Conservation (phyloP, 2,797 vertebrate species). For the Mastacembelus armatus region DNA sequence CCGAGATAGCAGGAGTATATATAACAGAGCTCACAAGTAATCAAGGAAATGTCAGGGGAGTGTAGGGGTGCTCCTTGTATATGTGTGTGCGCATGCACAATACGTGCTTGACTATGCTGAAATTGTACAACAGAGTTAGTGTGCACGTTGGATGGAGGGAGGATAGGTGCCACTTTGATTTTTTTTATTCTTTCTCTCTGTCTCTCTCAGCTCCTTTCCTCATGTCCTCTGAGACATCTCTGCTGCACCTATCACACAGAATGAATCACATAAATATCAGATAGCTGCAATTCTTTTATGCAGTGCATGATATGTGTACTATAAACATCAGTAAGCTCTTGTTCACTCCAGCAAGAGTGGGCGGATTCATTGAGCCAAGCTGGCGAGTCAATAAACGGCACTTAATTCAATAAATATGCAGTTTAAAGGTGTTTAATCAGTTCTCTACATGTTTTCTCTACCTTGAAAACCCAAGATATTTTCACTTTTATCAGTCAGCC, state of each 20-base stretch:
- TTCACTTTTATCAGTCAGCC: neutral
- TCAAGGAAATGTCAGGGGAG: neutral
- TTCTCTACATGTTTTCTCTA: neutral
- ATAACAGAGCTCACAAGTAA: slow-evolving; percentile 4
- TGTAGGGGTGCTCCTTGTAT: neutral
- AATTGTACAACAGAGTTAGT: neutral
- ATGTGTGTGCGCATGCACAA: neutral
- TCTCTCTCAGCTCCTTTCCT: slow-evolving; percentile 7
- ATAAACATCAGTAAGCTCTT: neutral
- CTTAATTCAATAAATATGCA: neutral
- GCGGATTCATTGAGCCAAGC: neutral
- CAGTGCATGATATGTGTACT: neutral
- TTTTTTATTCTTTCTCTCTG: neutral
- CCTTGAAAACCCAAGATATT: neutral
- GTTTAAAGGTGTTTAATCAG: neutral
- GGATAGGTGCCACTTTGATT: slow-evolving; percentile 18
- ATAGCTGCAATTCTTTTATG: slow-evolving; percentile 38
- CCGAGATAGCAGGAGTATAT: slow-evolving; percentile 12
- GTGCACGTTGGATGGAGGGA: slow-evolving; percentile 24
- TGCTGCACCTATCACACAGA: slow-evolving; percentile 37
- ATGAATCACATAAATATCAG: slow-evolving; percentile 52
- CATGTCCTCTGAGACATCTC: slow-evolving; percentile 42
- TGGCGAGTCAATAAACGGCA: neutral
- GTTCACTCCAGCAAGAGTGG: neutral
- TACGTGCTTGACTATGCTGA: neutral